Evolutionary conservation across 2,113 vertebrate genomes (phyloP).

Genomic region (Crotalus helleri): DNA sequence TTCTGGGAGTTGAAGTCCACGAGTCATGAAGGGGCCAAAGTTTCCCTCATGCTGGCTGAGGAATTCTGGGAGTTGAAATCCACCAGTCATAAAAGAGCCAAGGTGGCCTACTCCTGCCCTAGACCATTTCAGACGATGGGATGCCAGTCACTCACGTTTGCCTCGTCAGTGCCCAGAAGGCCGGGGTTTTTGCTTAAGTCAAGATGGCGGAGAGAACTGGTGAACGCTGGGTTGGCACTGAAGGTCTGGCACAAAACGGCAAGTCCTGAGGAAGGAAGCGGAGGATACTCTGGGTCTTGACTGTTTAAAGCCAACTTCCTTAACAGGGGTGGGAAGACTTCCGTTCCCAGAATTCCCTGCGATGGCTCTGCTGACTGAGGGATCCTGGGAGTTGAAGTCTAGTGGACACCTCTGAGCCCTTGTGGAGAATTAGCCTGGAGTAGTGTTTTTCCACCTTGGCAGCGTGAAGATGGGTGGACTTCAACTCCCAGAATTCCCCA

Average conservation of each 20-base stretch:
- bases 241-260: conserved; percentile 85
- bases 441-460: no score
- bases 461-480: no score
- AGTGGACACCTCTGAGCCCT: no score
- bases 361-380: neutral
- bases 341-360: neutral
- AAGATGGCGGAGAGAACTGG: conserved; percentile 84
- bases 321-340: neutral
- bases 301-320: neutral
- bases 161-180: conserved; percentile 83
- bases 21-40: no score
- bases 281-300: neutral
- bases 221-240: conserved; percentile 83
- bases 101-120: no score
- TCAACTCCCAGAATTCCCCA: no score
- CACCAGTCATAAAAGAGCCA: no score
- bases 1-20: no score
- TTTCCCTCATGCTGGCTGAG: no score
- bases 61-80: no score
- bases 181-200: conserved; percentile 88
- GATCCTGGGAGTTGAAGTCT: neutral
- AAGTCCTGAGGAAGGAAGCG: conserved; percentile 72
- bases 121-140: neutral
- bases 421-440: neutral
- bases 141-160: conserved; percentile 73